Evolutionary conservation across 2,888 invertebrate species (phyloP).

Genomic region (Brachycybe producta): DNA sequence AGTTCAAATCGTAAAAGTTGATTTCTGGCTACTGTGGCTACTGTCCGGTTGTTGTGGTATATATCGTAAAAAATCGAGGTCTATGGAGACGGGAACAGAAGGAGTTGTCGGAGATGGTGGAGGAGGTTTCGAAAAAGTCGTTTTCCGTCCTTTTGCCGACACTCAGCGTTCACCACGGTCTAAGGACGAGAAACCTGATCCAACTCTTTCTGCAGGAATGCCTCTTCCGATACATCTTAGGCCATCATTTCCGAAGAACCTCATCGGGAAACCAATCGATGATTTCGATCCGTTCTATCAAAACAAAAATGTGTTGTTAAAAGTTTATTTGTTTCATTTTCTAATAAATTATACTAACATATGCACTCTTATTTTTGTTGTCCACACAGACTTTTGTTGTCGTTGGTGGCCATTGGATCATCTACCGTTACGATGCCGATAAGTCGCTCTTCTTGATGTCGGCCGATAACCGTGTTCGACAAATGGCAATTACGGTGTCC

Average conservation of each 20-base stretch:
- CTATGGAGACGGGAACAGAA: too few species aligned
- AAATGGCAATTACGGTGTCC: neutral
- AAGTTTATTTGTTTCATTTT: neutral
- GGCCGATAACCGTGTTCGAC: neutral
- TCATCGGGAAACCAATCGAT: conserved; percentile 2
- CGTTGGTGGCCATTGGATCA: conserved; percentile 7
- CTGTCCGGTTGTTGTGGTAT: too few species aligned
- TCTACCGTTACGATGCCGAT: neutral
- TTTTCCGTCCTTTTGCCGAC: too few species aligned
- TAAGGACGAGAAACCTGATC: neutral
- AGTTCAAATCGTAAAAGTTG: too few species aligned
- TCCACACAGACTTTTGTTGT: conserved; percentile 7
- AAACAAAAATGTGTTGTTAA: neutral
- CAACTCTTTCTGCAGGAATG: conserved; percentile 5
- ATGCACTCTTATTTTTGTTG: neutral
- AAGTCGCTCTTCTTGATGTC: conserved; percentile 1
- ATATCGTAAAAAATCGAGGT: too few species aligned
- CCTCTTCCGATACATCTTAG: conserved; percentile 3
- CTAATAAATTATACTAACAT: neutral
- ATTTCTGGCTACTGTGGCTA: too few species aligned
- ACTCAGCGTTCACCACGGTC: too few species aligned
- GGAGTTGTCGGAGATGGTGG: too few species aligned
- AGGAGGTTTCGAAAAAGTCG: too few species aligned
- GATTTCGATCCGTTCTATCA: conserved; percentile 9
- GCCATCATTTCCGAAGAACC: neutral